Percentiles rank a stretch among this genome's conserved stretches.
Evolutionary conservation across 1,140 invertebrate species (phyloP).

Genomic region (Rhynchophorus ferrugineus): DNA sequence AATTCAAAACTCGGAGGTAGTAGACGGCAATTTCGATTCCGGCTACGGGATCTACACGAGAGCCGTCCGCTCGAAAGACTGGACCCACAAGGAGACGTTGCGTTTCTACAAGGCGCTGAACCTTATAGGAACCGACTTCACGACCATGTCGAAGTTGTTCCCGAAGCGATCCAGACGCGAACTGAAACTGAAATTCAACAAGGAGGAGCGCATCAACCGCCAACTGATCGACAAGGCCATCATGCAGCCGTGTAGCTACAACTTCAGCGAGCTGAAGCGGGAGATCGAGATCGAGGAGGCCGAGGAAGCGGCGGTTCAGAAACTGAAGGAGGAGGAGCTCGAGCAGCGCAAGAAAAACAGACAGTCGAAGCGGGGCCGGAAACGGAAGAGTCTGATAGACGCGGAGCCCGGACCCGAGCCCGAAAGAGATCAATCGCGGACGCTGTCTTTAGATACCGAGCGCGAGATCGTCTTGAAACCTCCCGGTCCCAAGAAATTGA

Average conservation of each 20-base stretch:
- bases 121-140: constrained; percentile 82
- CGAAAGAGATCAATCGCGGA: no score
- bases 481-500: not conserved
- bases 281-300: constrained; percentile 37
- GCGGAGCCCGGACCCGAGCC: not conserved
- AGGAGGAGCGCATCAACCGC: constrained; percentile 43
- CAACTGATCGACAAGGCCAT: constrained; percentile 43
- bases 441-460: no score
- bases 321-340: constrained; percentile 23
- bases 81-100: constrained; percentile 65
- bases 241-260: constrained; percentile 42
- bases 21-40: constrained; percentile 55
- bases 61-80: constrained; percentile 54
- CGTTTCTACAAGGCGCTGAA: constrained; percentile 84
- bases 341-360: constrained; percentile 16
- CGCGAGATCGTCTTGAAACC: no score
- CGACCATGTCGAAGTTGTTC: constrained; percentile 78
- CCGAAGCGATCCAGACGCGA: constrained; percentile 67
- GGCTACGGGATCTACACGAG: constrained; percentile 58
- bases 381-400: constrained; percentile 6
- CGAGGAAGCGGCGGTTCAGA: constrained; percentile 31
- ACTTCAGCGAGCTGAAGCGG: constrained; percentile 42
- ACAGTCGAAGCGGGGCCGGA: constrained; percentile 7
- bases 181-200: constrained; percentile 66
- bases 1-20: constrained; percentile 54